Evolutionary conservation across 2,113 vertebrate species (phyloP).

Genomic region (Apodemus sylvaticus): DNA sequence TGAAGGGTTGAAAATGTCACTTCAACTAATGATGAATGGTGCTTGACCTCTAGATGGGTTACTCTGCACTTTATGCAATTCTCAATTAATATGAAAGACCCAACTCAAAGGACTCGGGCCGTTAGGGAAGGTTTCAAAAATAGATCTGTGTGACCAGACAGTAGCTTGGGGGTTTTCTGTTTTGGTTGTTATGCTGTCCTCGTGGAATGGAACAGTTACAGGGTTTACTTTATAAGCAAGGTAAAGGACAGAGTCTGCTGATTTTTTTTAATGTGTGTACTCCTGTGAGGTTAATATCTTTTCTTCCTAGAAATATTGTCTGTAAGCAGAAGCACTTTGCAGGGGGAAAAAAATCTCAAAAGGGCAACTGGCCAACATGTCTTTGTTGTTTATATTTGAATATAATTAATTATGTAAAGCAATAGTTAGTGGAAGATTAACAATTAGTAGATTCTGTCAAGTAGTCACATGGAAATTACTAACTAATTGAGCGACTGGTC

Average conservation of each 20-base stretch:
- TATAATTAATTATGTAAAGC: conserved; percentile 97
- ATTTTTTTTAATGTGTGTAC: conserved; percentile 90
- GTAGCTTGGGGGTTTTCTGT: conserved; percentile 74
- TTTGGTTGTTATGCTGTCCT: conserved; percentile 43
- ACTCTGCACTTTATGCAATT: conserved; percentile 90
- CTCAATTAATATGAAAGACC: conserved; percentile 91
- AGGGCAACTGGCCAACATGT: conserved; percentile 89
- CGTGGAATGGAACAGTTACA: not conserved
- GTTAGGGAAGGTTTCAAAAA: conserved; percentile 82
- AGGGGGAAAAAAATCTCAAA: conserved; percentile 84
- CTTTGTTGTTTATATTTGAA: conserved; percentile 90
- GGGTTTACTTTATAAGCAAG: conserved; percentile 77
- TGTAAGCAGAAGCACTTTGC: conserved; percentile 84
- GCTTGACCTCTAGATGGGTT: conserved; percentile 93
- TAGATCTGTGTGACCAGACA: conserved; percentile 83
- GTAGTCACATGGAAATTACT: conserved; percentile 94
- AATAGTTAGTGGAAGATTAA: conserved; percentile 95
- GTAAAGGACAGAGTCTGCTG: conserved; percentile 85
- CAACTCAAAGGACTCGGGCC: conserved; percentile 83
- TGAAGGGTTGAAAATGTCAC: conserved; percentile 97
- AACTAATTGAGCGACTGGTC: conserved; percentile 96
- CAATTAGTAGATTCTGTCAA: conserved; percentile 96
- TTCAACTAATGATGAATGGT: conserved; percentile 98
- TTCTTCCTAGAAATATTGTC: conserved; percentile 88
- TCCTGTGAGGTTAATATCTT: conserved; percentile 85